These are phyloP conservation scores for Protobothrops mucrosquamatus DNA, from an alignment of 2,113 vertebrate species.

Conservation along the genomic window DNA sequence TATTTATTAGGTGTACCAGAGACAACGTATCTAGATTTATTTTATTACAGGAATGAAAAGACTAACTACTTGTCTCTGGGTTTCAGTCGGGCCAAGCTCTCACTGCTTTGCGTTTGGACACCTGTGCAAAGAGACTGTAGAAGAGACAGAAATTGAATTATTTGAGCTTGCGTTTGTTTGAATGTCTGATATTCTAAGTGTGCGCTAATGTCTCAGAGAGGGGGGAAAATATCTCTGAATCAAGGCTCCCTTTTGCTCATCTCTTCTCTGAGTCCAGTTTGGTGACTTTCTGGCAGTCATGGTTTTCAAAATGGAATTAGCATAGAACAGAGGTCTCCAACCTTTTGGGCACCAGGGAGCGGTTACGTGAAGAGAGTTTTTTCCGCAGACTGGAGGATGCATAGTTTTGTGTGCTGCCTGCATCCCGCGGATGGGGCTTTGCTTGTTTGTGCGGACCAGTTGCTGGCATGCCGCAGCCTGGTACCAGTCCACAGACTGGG, in stretches of 20 bases:
- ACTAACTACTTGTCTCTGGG: neutral
- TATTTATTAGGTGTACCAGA: neutral
- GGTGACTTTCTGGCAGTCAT: neutral
- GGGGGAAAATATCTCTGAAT: neutral
- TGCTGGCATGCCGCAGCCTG: too few species aligned
- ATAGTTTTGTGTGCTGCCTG: too few species aligned
- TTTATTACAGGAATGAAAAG: neutral
- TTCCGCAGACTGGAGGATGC: too few species aligned
- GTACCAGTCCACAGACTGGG: too few species aligned
- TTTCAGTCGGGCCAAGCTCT: neutral
- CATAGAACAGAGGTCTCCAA: neutral
- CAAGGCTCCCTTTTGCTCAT: neutral
- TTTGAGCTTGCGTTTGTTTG: constrained; percentile 19
- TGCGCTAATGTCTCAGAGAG: neutral
- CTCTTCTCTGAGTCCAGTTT: neutral
- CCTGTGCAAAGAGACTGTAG: neutral
- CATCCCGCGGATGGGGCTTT: too few species aligned
- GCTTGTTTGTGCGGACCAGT: too few species aligned
- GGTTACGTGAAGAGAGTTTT: too few species aligned
- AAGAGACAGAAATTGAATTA: neutral
- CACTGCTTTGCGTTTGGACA: constrained; percentile 21
- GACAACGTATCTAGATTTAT: constrained; percentile 4
- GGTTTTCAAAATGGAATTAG: neutral
- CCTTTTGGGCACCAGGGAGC: too few species aligned
- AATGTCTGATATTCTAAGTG: neutral